phyloP scores from a whole-genome alignment of 2,797 vertebrate species.

The Peromyscus attwateri region DNA sequence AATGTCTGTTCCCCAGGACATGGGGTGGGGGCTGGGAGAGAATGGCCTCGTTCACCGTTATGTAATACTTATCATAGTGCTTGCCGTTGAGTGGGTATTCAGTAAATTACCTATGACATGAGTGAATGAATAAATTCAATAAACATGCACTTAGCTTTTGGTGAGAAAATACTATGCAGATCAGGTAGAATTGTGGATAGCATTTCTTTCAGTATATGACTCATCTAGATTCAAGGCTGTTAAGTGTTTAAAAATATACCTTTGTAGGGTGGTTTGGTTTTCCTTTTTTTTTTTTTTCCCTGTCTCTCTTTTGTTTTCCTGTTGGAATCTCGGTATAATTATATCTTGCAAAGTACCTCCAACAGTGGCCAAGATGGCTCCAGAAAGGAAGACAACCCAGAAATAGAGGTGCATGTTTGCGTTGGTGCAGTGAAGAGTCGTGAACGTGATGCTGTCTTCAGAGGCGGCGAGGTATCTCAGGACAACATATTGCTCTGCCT shows the following conservation, averaged over 20 bases:
- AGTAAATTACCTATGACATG: neutral
- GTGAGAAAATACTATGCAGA: neutral
- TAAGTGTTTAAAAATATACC: constrained; percentile 63
- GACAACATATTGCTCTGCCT: neutral
- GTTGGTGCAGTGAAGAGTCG: neutral
- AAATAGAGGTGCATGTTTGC: constrained; percentile 50
- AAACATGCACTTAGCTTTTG: neutral
- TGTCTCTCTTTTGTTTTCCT: constrained; percentile 47
- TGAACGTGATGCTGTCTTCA: neutral
- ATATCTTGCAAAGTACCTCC: constrained; percentile 40
- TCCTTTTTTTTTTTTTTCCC: neutral
- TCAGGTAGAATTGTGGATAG: constrained; percentile 2
- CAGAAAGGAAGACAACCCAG: neutral
- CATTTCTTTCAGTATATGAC: constrained; percentile 65
- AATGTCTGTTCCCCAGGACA: neutral
- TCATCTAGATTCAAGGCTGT: constrained; percentile 56
- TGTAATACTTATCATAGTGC: too few species aligned
- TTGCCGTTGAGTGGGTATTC: neutral
- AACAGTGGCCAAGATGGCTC: constrained; percentile 49
- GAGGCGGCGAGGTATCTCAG: neutral
- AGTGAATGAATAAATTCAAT: neutral
- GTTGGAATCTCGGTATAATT: constrained; percentile 63
- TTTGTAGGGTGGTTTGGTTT: constrained; percentile 43
- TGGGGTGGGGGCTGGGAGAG: neutral
- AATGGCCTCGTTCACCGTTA: neutral